Base-by-base conservation (phyloP, 2,888 invertebrate species). In the Machimus atricapillus region DNA sequence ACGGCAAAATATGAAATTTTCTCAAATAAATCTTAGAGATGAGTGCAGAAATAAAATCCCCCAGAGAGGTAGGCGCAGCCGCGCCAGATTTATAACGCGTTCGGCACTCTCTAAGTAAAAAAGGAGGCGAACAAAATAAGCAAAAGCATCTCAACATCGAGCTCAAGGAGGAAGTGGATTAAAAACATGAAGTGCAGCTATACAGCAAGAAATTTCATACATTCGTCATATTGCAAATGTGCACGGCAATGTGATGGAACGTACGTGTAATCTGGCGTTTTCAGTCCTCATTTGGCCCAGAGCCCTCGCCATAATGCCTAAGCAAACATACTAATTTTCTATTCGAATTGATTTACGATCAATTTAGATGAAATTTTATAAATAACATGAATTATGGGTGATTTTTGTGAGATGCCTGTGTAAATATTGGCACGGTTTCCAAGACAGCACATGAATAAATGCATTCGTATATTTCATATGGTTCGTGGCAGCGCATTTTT, bases 241-340 rank as follows among this genome's bases (percentile, higher is more conserved):
- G 23, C 40, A 40, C 6, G 40, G 58, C 40, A 19, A 82, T 23
- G 37, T 82, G 82, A 82, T 66, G 34, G 82, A 23, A 66, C 58
- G 34, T 19, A 56, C 34, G 34, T 58, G 58, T 82, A 76, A 76
- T n/a, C 19, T 79, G 66, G 56, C 82, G 82, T 82, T n/a, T 82
- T 19, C 9, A 82, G 2, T 82, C 23, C 27, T 37, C 58, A 82
- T 82, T 82, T 82, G 82, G 58, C 66, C 82, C 34, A 82, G 23
- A 58, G 82, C 82, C 27, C 46, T 34, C 37, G 7, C n/a, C 9
- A 58, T 66, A 82, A 58, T 82, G 66, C 66, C 40, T 82, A 66
- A 82, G 58, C 82, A 82, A 82, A 82, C 82, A 82, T 82, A 82
- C 82, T 82, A 82, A 82, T 82, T 82, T 82, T 82, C 82, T 58